Base-by-base conservation (phyloP, 2,888 invertebrate species). In the Polietes domitor region DNA sequence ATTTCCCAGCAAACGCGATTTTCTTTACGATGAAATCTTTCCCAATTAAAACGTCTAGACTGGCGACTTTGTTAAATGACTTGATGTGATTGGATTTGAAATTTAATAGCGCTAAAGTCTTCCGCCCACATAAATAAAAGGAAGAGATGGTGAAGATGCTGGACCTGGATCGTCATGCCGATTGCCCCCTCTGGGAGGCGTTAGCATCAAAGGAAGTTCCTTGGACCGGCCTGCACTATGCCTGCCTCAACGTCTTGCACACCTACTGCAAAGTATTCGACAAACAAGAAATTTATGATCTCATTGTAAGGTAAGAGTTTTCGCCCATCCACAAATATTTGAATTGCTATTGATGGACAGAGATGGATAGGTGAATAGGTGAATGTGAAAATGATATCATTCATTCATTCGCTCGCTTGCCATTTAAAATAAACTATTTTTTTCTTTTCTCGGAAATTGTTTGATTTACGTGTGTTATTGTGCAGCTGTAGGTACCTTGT, bases 201-300 rank as follows among this genome's bases (percentile, higher is more conserved):
- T 90, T 94, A 93, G 90, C 91, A 80, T 91, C 89, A 79, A 88
- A 93, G 76, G 89, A 91, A 78, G 92, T 95, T 87, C 95, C 95
- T 84, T 97, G 97, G 97, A 95, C 96, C n/a, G 97, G 97, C 65
- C 94, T 97, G 90, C 95, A 95, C 89, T 95, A 96, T 92, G 95
- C 96, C 87, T 97, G 97, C 92, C 94, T 97, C 86, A 95, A 96
- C 93, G 95, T 97, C 78, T 93, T 97, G 83, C 96, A 96, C 89
- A 94, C 97, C 77, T 97, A 97, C 93, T 97, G 96, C 93, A 97
- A 96, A 92, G 96, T 97, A 88, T 97, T 97, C 92, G 96, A 96
- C 90, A 95, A 95, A 90, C 95, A 95, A 92, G 96, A 96, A 93
- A 94, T 96, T 61, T 93, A 96, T 93, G 96, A 96, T 92, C 94